Conservation (phyloP, 2,888 invertebrate genomes). For the Malacosoma neustria region DNA sequence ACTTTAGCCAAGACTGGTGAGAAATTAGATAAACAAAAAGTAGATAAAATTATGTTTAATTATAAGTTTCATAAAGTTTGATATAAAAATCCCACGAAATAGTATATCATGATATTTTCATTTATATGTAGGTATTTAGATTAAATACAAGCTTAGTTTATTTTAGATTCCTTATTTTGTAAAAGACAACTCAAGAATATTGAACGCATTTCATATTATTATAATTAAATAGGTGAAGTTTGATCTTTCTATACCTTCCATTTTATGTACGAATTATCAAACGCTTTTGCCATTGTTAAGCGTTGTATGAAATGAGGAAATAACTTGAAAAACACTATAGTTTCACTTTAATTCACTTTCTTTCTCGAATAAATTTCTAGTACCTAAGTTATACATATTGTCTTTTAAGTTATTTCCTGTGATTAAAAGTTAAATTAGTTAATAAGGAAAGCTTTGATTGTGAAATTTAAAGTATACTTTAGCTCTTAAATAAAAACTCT, state of each 20-base stretch:
- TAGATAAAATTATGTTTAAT: not conserved
- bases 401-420: not conserved
- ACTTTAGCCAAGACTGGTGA: not conserved
- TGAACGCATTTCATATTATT: not conserved
- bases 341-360: not conserved
- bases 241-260: not conserved
- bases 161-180: not conserved
- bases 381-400: not conserved
- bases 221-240: not conserved
- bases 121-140: not conserved
- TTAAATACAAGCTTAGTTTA: not conserved
- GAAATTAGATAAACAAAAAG: not conserved
- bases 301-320: not conserved
- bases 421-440: not conserved
- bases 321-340: not conserved
- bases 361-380: not conserved
- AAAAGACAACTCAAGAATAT: not conserved
- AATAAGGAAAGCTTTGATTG: not conserved
- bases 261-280: not conserved
- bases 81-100: not conserved
- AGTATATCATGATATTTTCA: not conserved
- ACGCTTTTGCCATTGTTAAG: not conserved
- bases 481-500: not conserved
- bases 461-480: conserved; percentile 1
- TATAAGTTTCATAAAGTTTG: not conserved